phyloP scores from a whole-genome alignment of 2,113 vertebrate genomes.

The Chloebia gouldiae region DNA sequence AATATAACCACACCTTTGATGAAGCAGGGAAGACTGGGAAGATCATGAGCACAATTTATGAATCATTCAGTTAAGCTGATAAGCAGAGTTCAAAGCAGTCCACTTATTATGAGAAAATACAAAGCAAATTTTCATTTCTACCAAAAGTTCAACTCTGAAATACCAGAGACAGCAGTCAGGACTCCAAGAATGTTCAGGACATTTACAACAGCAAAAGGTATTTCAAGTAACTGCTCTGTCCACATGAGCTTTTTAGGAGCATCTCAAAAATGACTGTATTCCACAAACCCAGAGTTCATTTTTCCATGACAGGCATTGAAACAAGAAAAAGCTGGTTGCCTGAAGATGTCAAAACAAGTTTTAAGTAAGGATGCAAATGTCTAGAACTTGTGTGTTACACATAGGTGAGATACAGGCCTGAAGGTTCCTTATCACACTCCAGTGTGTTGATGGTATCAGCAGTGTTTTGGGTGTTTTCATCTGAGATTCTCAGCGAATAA shows the following conservation, averaged over 20 bases:
- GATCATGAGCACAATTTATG: not conserved
- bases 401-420: slow-evolving; percentile 6
- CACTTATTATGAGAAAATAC: not conserved
- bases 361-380: not conserved
- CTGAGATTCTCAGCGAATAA: not conserved
- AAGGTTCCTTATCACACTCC: slow-evolving; percentile 8
- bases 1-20: not conserved
- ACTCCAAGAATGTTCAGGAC: not conserved
- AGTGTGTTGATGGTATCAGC: not conserved
- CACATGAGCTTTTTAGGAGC: not conserved
- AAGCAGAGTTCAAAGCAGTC: not conserved
- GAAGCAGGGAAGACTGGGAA: not conserved
- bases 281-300: not conserved
- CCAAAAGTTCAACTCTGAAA: not conserved
- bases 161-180: not conserved
- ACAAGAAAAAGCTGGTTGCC: not conserved
- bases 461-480: not conserved
- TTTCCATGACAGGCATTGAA: not conserved
- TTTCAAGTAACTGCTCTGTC: not conserved
- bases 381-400: not conserved
- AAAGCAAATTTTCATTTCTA: not conserved
- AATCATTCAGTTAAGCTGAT: not conserved
- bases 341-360: slow-evolving; percentile 28
- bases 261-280: not conserved
- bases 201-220: not conserved